Base-by-base conservation (phyloP, 1,140 invertebrate species). In the Conus ventricosus region DNA sequence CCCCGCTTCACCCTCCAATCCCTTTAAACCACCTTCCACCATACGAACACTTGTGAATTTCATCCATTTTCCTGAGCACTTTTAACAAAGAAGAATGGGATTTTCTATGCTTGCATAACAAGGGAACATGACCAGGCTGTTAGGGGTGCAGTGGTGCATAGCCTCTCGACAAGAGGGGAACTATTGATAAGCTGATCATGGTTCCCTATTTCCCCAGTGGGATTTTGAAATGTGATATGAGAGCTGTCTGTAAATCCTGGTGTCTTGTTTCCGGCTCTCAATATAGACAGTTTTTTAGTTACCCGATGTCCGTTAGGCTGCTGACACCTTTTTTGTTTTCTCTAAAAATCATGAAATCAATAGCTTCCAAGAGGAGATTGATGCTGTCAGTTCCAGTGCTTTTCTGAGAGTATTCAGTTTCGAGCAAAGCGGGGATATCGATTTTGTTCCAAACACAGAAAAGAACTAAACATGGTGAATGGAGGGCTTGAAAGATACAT, bases 211-310 rank as follows among this genome's bases (percentile, higher is more conserved):
- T 82, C 0, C 23, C 80, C 25, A 27, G 7, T 23, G 25, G 80
- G 54, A 82, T 53, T 55, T 82, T 20, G 67, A 23, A 71, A 25
- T 82, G 23, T 8, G 13, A 27, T 82, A 25, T 11, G 80, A 53
- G 39, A 82, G 54, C 80, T 82, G 39, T 82, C 27, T 25, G 80
- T 13, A 82, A 82, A 82, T 82, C 25, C 7, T 55, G 80, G 39
- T 15, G 25, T 71, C 67, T 20, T 23, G 54, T 53, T 55, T 27
- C 27, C 27, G 23, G 13, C 13, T 27, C 10, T 13, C 39, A 53
- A 23, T 27, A 53, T 27, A 6, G 80, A 11, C 10, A n/a, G 80
- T 82, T n/a, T n/a, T 82, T 17, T 6, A 17, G 15, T 53, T 55
- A 53, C 39, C 39, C 54, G 6, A 15, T 53, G 39, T 82, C 80